phyloP scores from a whole-genome alignment of 1,140 invertebrate genomes.

The Drosophila rhopaloa region DNA sequence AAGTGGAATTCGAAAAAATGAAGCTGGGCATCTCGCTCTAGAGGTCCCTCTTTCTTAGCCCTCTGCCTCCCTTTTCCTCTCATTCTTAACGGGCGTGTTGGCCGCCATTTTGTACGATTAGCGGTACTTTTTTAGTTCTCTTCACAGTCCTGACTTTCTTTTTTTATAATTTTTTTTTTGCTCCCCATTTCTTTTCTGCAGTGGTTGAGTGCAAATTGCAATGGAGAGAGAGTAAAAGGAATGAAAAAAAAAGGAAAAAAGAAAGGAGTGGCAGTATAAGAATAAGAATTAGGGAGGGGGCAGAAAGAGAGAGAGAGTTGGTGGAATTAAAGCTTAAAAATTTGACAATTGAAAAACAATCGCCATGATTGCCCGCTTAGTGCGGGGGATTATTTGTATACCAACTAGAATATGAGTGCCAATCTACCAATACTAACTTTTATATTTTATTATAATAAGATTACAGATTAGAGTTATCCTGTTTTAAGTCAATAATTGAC shows the following conservation, averaged over 20 bases:
- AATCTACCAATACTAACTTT: not conserved
- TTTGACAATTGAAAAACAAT: conserved; percentile 54
- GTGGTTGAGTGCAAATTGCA: conserved; percentile 11
- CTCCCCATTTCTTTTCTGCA: conserved; percentile 27
- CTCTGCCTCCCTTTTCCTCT: not conserved
- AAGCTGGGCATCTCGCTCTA: conserved; percentile 37
- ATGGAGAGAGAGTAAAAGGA: conserved; percentile 6
- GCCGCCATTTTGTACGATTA: conserved; percentile 80
- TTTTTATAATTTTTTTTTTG: conserved; percentile 25
- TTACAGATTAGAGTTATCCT: not conserved
- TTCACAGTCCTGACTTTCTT: conserved; percentile 10
- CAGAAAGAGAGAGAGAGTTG: not conserved
- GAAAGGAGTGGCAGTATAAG: not conserved
- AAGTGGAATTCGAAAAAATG: conserved; percentile 27
- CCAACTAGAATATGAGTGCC: not conserved
- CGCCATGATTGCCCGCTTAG: conserved; percentile 16
- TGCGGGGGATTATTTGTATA: conserved; percentile 4
- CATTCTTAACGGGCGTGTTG: conserved; percentile 29
- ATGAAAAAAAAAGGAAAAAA: not conserved
- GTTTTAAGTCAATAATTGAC: too few species aligned
- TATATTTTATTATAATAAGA: not conserved
- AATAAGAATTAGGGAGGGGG: not conserved
- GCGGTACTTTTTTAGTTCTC: conserved; percentile 38
- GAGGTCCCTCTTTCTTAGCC: conserved; percentile 14
- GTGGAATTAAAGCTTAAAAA: conserved; percentile 47